Evolutionary conservation across 2,888 invertebrate species (phyloP), one percentile per base, ranked within the genome.

Genomic region (Athetis lepigone): DNA sequence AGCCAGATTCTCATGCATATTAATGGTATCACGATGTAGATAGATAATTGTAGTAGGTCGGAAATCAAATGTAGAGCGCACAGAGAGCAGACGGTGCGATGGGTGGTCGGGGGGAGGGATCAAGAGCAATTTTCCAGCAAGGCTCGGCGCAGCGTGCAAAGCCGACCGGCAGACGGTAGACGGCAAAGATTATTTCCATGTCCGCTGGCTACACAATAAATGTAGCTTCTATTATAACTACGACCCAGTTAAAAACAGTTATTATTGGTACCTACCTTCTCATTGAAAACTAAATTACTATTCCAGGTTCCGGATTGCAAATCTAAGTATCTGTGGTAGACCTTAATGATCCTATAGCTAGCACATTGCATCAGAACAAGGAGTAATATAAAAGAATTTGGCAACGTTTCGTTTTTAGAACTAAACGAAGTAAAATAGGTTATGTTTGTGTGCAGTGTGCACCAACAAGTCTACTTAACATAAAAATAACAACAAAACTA

Each of bases 61-160:
- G 79, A 86, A 88, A 89, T 90, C 84, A 85, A 87, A 89, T 88
- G 29, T 60, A 81, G 70, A 81, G 79, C 74, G 75, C 59, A 78
- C 84, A 78, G 83, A 82, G 79, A 84, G 83, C 80, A 82, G 85
- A 75, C 69, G 75, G 76, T 72, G 77, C 21, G 71, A 77, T 67
- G 70, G 50, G 69, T 45, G 69, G 78, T 29, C 73, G 80, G 78
- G 75, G 82, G 82, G 82, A 74, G 80, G 86, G 87, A 87, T 89
- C 85, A 87, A 90, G 90, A 86, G 90, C 90, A 93, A 92, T 92
- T 92, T 92, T 87, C 87, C 87, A 86, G 85, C 80, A 84, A 85
- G 82, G 71, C 72, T 76, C 73, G 78, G 63, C 73, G 82, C 79
- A 80, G 72, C 70, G 72, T 79, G 75, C 76, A 79, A 75, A 70